Percentiles rank a stretch among this genome's conserved stretches.
Conservation (phyloP, 1,140 invertebrate genomes). For the Ostrea denselamellosa region DNA sequence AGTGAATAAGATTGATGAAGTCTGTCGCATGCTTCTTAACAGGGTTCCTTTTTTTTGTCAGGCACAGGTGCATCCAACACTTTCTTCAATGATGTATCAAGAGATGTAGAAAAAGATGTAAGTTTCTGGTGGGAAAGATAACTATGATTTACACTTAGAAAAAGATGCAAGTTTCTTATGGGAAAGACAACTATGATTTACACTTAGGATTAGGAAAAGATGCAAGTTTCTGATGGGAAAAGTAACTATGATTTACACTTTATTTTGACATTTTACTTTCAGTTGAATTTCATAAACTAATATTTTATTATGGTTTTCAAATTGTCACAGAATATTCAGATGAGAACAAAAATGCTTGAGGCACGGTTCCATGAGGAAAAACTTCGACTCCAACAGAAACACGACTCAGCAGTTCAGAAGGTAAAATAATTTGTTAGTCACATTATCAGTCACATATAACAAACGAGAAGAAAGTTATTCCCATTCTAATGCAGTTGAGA, state of each 20-base stretch:
- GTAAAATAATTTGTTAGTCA: slow-evolving; percentile 59
- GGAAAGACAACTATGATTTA: background rate
- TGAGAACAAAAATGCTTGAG: slow-evolving; percentile 77
- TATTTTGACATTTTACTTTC: background rate
- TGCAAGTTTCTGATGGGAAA: background rate
- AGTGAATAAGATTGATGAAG: background rate
- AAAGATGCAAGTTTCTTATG: slow-evolving; percentile 52
- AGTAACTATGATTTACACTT: background rate
- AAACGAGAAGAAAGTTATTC: too few species aligned
- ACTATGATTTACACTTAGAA: background rate
- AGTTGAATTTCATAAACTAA: background rate
- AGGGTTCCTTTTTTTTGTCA: background rate
- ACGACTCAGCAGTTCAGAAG: slow-evolving; percentile 78
- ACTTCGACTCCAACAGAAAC: slow-evolving; percentile 76
- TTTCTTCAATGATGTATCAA: slow-evolving; percentile 52
- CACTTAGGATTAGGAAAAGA: background rate
- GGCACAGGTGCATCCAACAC: slow-evolving; percentile 45
- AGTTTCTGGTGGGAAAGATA: background rate
- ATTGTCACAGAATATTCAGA: slow-evolving; percentile 67
- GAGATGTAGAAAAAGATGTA: slow-evolving; percentile 57
- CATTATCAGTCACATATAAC: too few species aligned
- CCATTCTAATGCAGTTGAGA: too few species aligned
- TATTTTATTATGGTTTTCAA: slow-evolving; percentile 25
- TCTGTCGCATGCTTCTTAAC: background rate
- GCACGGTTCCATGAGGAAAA: slow-evolving; percentile 79